phyloP scores from a whole-genome alignment of 1,140 invertebrate genomes.

The Augochlora pura region DNA sequence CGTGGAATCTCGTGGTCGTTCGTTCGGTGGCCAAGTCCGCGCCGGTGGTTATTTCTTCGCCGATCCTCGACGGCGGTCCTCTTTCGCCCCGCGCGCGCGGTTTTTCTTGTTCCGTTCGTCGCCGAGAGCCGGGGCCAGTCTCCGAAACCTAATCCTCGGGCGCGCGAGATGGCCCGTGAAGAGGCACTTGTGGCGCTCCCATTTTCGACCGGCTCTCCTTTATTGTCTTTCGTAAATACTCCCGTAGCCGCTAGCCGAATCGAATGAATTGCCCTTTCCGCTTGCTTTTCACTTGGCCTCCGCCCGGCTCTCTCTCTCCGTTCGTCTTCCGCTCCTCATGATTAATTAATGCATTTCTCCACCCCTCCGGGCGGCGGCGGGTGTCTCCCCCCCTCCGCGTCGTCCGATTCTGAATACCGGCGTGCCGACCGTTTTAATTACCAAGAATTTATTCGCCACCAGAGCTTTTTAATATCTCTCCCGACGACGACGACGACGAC shows the following conservation, averaged over 20 bases:
- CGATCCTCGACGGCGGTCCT: too few relatives aligned
- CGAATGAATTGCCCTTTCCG: conserved; percentile 10
- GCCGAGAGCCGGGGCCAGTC: too few relatives aligned
- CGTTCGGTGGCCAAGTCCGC: too few relatives aligned
- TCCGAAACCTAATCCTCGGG: background rate
- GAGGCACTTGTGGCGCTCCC: conserved; percentile 31
- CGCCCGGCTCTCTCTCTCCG: too few relatives aligned
- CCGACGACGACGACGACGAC: too few relatives aligned
- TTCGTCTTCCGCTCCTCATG: background rate
- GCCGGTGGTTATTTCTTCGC: too few relatives aligned
- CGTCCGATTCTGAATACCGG: background rate
- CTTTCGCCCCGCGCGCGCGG: too few relatives aligned
- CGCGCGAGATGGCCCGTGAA: conserved; percentile 2
- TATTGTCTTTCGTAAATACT: conserved; percentile 31
- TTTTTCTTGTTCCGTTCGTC: too few relatives aligned
- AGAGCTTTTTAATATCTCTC: background rate
- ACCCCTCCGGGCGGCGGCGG: too few relatives aligned
- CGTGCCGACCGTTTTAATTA: conserved; percentile 19
- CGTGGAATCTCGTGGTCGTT: too few relatives aligned
- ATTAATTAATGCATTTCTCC: conserved; percentile 38
- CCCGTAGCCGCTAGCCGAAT: background rate
- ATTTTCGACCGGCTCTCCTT: background rate
- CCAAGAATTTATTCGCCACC: conserved; percentile 24
- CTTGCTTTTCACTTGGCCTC: background rate
- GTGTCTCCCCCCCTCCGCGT: too few relatives aligned